Evolutionary conservation across 2,888 invertebrate species (phyloP), one percentile per base, ranked within the genome.

Genomic region (Lasioglossum pauxillum): DNA sequence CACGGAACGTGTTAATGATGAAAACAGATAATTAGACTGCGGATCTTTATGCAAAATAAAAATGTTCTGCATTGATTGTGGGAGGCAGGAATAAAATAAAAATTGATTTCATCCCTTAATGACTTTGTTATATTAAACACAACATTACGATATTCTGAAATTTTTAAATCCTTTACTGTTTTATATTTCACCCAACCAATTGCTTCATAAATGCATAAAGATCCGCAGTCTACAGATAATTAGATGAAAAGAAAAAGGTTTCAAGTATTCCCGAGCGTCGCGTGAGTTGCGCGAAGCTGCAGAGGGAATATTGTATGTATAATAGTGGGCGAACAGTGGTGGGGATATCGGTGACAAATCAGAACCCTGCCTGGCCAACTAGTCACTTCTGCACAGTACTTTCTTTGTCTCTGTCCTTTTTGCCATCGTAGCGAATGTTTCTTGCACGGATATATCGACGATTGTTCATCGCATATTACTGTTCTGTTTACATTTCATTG

Each of bases 401-500:
- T 35, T 67, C 35, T 35, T 67, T 67, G 19, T 67, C 19, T 67
- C 10, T 35, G 8, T 67, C 35, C 2, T 67, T 23, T 35, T 16
- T 64, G 27, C 23, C 69, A 69, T 71, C 69, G 16, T 38, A 5
- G 31, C 38, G 27, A 53, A 79, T 79, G 53, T 67, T 69, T 38
- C 16, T 72, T 77, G 77, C 77, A 77, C 49, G 71, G 49, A 60
- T 77, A 46, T 72, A 27, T 72, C 8, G 41, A n/a, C 23, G 38
- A 27, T 27, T 64, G 35, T 57, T 73, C 76, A 72, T 64, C 38
- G 41, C 49, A 72, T 84, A 31, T 77, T 82, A 76, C 10, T 41
- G 79, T 80, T 78, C 74, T 81, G 44, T 79, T 4, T 82, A 49
- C 23, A 38, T 75, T 78, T 44, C 72, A 69, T 64, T 64, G 41